Evolutionary conservation across 1,140 invertebrate genomes (phyloP).

Genomic region (Harpegnathos saltator): DNA sequence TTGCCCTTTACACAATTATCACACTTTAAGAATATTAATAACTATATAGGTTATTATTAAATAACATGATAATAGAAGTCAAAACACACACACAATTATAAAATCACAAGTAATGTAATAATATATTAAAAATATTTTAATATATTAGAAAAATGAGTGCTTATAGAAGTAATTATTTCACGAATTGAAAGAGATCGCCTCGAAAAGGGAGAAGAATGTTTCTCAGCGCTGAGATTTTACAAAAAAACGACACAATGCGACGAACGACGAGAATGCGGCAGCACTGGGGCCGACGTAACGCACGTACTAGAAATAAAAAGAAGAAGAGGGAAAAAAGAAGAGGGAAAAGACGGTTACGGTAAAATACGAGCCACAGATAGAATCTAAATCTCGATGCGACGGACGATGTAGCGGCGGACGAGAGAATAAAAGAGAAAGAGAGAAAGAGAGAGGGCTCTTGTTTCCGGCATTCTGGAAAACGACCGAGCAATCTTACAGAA

Average conservation of each 20-base stretch:
- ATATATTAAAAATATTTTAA: too few species aligned
- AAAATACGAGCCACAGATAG: constrained; percentile 28
- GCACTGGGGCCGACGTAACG: not conserved
- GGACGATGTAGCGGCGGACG: not conserved
- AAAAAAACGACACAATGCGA: not conserved
- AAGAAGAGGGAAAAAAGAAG: not conserved
- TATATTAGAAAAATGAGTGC: too few species aligned
- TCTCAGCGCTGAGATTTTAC: too few species aligned
- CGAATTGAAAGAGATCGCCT: too few species aligned
- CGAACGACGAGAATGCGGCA: not conserved
- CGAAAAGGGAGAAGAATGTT: too few species aligned
- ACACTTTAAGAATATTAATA: too few species aligned
- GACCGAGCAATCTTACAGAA: constrained; percentile 73
- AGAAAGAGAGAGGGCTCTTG: constrained; percentile 14
- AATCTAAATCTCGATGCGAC: constrained; percentile 55
- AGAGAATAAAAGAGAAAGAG: too few species aligned
- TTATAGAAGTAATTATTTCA: too few species aligned
- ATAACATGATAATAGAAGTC: too few species aligned
- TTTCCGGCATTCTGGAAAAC: constrained; percentile 6
- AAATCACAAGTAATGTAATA: too few species aligned
- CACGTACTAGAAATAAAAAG: not conserved
- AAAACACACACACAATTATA: too few species aligned
- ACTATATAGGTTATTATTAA: not conserved
- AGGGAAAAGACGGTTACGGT: not conserved
- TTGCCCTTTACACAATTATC: too few species aligned